Evolutionary conservation across 2,113 vertebrate genomes (phyloP).

Genomic region (Scytalopus superciliaris): DNA sequence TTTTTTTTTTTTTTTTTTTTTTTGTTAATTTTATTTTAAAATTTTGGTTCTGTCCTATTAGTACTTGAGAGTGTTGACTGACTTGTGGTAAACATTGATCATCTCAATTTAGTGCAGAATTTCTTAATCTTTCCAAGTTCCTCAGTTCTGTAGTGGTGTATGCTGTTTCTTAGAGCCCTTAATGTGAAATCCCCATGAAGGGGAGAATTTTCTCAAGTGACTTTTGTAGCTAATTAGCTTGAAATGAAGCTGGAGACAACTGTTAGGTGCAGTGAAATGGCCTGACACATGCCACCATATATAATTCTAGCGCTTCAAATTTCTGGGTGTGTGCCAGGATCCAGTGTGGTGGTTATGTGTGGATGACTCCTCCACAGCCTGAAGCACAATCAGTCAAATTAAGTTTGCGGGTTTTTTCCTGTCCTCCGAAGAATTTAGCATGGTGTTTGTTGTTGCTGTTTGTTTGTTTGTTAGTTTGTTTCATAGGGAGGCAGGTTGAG

Average conservation of each 20-base stretch:
- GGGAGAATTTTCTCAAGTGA: slow-evolving; percentile 25
- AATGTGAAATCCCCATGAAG: slow-evolving; percentile 13
- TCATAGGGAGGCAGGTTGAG: neutral
- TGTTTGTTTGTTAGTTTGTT: neutral
- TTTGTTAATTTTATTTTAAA: neutral
- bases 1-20: neutral
- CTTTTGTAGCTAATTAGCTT: slow-evolving; percentile 45
- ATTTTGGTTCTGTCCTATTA: neutral
- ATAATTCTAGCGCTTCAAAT: neutral
- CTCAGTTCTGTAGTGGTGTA: neutral
- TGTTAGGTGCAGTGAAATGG: slow-evolving; percentile 10
- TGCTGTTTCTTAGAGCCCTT: neutral
- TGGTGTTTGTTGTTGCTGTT: neutral
- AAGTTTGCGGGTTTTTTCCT: neutral
- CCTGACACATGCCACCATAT: slow-evolving; percentile 8
- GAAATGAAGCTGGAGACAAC: slow-evolving; percentile 36
- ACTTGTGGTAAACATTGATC: neutral
- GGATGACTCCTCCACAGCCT: neutral
- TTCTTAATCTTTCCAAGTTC: slow-evolving; percentile 25
- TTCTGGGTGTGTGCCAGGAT: neutral
- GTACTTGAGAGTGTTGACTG: neutral
- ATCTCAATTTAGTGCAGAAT: slow-evolving; percentile 48
- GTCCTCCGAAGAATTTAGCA: neutral
- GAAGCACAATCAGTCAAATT: neutral
- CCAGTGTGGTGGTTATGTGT: neutral